Percentiles rank a stretch among this genome's conserved stretches.
These are phyloP conservation scores for Xestobium rufovillosum DNA, from an alignment of 2,888 invertebrate species.

Conservation along the genomic window DNA sequence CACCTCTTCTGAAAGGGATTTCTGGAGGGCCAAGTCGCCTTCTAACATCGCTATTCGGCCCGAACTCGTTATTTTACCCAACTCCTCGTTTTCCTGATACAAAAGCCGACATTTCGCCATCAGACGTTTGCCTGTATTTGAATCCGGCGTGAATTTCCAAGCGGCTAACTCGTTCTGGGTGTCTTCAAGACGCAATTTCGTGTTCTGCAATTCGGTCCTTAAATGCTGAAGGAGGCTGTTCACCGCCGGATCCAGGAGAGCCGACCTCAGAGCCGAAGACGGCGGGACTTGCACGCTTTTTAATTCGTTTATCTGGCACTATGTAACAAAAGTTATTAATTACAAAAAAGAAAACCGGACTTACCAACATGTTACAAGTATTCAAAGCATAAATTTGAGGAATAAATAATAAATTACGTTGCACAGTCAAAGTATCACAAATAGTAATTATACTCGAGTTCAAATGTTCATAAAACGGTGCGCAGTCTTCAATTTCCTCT, in stretches of 20 bases:
- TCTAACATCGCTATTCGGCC: slow-evolving; percentile 92
- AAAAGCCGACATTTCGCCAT: slow-evolving; percentile 95
- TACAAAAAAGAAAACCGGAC: neutral
- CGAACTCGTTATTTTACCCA: slow-evolving; percentile 91
- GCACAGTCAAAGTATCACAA: too few relatives aligned
- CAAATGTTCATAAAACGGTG: neutral
- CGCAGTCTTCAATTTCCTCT: slow-evolving; percentile 3
- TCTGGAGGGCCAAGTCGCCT: slow-evolving; percentile 89
- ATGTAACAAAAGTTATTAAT: slow-evolving; percentile 22
- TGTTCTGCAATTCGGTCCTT: slow-evolving; percentile 81
- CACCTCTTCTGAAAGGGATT: slow-evolving; percentile 92
- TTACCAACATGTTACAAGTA: too few relatives aligned
- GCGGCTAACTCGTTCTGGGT: slow-evolving; percentile 96
- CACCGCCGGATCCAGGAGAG: slow-evolving; percentile 90
- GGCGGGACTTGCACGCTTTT: slow-evolving; percentile 83
- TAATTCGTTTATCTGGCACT: slow-evolving; percentile 91
- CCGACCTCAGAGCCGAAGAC: slow-evolving; percentile 65
- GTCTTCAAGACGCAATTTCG: slow-evolving; percentile 87
- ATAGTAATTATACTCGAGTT: too few relatives aligned
- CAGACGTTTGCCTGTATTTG: slow-evolving; percentile 93
- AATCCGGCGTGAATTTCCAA: slow-evolving; percentile 99
- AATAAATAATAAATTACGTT: too few relatives aligned
- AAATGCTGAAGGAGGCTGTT: slow-evolving; percentile 88
- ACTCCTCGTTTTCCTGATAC: slow-evolving; percentile 95
- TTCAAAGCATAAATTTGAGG: too few relatives aligned